A percentile compares a stretch with the other conserved stretches of the same genome.
These are phyloP conservation scores for Adelosebastes latens DNA, from an alignment of 2,797 vertebrate genomes.

Conservation along the genomic window DNA sequence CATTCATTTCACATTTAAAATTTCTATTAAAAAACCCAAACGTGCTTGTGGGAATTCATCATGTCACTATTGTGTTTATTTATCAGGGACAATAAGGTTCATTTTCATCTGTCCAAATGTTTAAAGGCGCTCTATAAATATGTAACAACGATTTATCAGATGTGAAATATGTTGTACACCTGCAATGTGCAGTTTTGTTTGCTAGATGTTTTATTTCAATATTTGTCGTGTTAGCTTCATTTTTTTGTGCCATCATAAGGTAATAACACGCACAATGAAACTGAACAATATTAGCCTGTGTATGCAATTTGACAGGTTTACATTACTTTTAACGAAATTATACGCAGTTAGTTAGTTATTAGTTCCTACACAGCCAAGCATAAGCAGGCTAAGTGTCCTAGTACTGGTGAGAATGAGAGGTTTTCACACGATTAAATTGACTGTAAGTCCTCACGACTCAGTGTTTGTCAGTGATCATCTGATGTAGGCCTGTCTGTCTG, in stretches of 20 bases:
- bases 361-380: not conserved
- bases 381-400: not conserved
- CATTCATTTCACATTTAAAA: not conserved
- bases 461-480: slow-evolving; percentile 27
- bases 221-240: not conserved
- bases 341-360: not conserved
- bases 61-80: not conserved
- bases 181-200: not conserved
- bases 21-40: not conserved
- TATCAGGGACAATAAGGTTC: not conserved
- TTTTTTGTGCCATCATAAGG: not conserved
- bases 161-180: not conserved
- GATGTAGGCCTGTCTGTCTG: slow-evolving; percentile 42
- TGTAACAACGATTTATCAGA: not conserved
- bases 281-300: not conserved
- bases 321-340: not conserved
- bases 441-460: not conserved
- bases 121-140: not conserved
- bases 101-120: not conserved
- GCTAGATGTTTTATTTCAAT: not conserved
- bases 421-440: slow-evolving; percentile 23
- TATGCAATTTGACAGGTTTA: not conserved
- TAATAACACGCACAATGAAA: not conserved
- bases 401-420: not conserved
- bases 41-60: not conserved